Percentiles rank a stretch among this genome's conserved stretches.
These are phyloP conservation scores for Sinelater perroti DNA, from an alignment of 2,888 invertebrate species.

Conservation along the genomic window DNA sequence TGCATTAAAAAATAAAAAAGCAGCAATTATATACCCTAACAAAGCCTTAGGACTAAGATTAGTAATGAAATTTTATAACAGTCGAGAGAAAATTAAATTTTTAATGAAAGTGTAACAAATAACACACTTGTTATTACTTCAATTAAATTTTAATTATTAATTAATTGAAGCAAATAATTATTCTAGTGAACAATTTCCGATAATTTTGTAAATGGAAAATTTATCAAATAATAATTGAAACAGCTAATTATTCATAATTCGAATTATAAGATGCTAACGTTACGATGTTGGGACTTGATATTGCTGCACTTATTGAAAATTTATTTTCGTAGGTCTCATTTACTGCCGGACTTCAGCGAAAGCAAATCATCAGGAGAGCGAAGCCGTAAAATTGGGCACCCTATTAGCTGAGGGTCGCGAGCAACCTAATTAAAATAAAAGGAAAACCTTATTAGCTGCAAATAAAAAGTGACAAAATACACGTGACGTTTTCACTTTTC, in stretches of 20 bases:
- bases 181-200: constrained; percentile 1
- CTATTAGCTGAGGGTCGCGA: constrained; percentile 35
- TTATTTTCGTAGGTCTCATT: too few species aligned
- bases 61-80: background rate
- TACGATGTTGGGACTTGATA: too few species aligned
- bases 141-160: constrained; percentile 6
- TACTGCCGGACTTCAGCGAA: background rate
- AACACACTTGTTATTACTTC: background rate
- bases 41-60: background rate
- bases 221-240: constrained; percentile 8
- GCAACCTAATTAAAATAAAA: constrained; percentile 35
- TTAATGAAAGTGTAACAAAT: constrained; percentile 11
- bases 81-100: background rate
- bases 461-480: constrained; percentile 41
- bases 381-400: constrained; percentile 18
- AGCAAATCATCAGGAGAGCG: constrained; percentile 19
- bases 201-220: constrained; percentile 6
- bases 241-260: constrained; percentile 1
- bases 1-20: too few species aligned
- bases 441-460: constrained; percentile 34
- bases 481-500: constrained; percentile 42
- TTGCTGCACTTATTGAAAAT: too few species aligned
- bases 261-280: too few species aligned
- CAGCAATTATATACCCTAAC: too few species aligned
- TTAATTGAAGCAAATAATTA: constrained; percentile 7